These are phyloP conservation scores for Sebastes taczanowskii DNA, from an alignment of 2,797 vertebrate genomes.

Conservation along the genomic window DNA sequence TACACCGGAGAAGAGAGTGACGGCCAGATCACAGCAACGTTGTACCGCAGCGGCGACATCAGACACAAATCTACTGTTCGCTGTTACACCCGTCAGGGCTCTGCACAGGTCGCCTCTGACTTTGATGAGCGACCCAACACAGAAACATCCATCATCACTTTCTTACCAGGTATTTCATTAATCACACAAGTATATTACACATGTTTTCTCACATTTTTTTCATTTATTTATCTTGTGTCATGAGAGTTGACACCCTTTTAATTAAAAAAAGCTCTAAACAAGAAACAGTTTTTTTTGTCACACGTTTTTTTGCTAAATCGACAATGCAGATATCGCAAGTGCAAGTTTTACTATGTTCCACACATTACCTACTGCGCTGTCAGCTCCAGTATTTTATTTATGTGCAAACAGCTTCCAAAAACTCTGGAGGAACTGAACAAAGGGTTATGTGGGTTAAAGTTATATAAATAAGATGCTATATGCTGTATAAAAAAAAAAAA, in stretches of 20 bases:
- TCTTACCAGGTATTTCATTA: conserved; percentile 88
- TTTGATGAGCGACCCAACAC: conserved; percentile 95
- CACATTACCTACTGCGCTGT: conserved; percentile 16
- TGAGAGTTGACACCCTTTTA: conserved; percentile 22
- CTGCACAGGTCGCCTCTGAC: conserved; percentile 92
- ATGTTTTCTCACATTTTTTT: background rate
- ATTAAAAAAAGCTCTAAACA: conserved; percentile 19
- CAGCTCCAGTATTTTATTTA: background rate
- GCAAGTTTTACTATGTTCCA: background rate
- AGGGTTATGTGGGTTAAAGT: background rate
- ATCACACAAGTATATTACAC: background rate
- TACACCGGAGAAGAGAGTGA: conserved; percentile 87
- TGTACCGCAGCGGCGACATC: conserved; percentile 90
- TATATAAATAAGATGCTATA: conserved; percentile 9
- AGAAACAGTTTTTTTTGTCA: background rate
- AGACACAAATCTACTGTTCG: conserved; percentile 86
- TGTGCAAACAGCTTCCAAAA: conserved; percentile 12
- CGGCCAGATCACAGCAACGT: conserved; percentile 78
- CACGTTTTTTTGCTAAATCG: background rate
- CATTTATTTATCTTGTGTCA: background rate
- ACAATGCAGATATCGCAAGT: conserved; percentile 8
- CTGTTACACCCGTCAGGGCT: conserved; percentile 93
- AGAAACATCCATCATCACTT: conserved; percentile 87
- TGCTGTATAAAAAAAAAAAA: background rate
- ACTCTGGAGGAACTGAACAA: background rate